These are phyloP conservation scores for Chrysina gloriosa DNA, from an alignment of 2,888 invertebrate genomes.

Conservation along the genomic window DNA sequence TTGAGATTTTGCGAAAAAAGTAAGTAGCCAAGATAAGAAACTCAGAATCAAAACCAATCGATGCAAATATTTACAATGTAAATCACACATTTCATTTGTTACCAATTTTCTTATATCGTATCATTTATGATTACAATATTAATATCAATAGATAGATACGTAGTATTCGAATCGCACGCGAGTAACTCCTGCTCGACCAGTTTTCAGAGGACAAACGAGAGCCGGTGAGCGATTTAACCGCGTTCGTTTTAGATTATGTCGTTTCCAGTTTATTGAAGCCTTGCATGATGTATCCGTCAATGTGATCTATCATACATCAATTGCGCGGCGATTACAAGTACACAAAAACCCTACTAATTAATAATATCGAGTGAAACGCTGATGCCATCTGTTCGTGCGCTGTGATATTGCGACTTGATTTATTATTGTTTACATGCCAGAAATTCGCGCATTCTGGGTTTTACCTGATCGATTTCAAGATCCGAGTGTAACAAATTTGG, in stretches of 20 bases:
- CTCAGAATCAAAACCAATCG: too few relatives aligned
- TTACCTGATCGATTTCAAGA: too few relatives aligned
- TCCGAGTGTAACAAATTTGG: too few relatives aligned
- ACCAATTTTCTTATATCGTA: neutral
- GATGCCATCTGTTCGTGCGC: neutral
- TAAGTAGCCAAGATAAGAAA: too few relatives aligned
- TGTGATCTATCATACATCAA: neutral
- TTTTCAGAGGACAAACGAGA: neutral
- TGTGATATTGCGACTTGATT: neutral
- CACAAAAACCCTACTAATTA: neutral
- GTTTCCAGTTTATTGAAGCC: neutral
- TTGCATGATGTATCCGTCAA: neutral
- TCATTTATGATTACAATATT: neutral
- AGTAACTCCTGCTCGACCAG: neutral
- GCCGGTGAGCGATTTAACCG: neutral
- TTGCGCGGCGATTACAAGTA: neutral
- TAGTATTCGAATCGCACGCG: too few relatives aligned
- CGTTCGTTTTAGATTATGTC: constrained; percentile 2
- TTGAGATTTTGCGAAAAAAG: too few relatives aligned
- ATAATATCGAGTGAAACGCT: neutral
- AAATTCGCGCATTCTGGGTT: too few relatives aligned
- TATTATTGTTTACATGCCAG: neutral
- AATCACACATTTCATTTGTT: too few relatives aligned
- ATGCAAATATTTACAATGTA: too few relatives aligned
- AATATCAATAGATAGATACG: neutral